Evolutionary conservation across 2,113 vertebrate genomes (phyloP), one percentile per base, ranked within the genome.

Genomic region (Prolemur simus): DNA sequence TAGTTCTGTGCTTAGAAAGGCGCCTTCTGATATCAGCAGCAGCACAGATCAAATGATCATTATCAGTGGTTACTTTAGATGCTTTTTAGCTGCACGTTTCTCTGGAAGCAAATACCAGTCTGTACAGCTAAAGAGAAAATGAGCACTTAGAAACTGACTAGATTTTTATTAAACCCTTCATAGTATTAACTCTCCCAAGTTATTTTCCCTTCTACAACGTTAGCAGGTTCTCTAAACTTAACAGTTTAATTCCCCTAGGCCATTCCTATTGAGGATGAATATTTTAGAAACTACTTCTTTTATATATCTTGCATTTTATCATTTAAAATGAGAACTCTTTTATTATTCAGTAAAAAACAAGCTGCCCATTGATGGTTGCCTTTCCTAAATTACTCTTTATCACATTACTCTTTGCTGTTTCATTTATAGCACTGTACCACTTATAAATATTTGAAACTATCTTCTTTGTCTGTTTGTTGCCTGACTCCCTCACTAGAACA

Each of bases 371-470:
- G 20, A 32, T 21, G 3, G 17, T 4, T 8, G 3, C 14, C 52
- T 88, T 49, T 6, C 37, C 18, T 63, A 13, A 15, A 25, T 49
- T 21, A 13, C 29, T 47, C 42, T 32, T 27, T 17, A 17, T 56
- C 37, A 5, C 8, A 3, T 10, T 27, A 3, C 18, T 42, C 71
- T 56, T 32, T 13, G 37, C 29, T 29, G 23, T 49, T 6, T 15
- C 17, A 47, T 7, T 89, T 12, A 7, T 0, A 15, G 56, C 5
- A 6, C 2, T 0, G 12, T 10, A 32, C 23, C 1, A 8, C 5
- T 56, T 7, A 47, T 13, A 64, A 2, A 39, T 49, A 3, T 52
- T 91, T 47, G 64, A 58, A 34, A 37, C 5, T 0, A 39, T 23
- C 17, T 82, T 42, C 34, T 60, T 18, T 42, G 3, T 63, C 18